Evolutionary conservation across 53 echinoderm and acorn worm genomes (phyloP).

Genomic region (Zoroaster sp.): DNA sequence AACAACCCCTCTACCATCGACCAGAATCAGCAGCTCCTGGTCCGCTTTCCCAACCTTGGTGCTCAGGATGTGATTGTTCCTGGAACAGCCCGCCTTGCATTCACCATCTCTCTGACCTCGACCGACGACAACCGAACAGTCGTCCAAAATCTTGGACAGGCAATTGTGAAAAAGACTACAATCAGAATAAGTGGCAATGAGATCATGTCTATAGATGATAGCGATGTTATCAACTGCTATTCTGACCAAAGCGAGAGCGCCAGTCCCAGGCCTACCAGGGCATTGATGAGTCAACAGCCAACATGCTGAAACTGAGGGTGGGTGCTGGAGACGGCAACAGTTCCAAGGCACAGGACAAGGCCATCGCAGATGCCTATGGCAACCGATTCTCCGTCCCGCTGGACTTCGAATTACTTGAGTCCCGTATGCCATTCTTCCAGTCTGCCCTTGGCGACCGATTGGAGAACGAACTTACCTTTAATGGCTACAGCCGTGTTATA

Average conservation of each 20-base stretch:
- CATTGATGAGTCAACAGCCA: not conserved
- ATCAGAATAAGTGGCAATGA: not conserved
- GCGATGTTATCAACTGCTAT: not conserved
- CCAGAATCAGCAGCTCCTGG: not conserved
- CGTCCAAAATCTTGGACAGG: conserved; percentile 37
- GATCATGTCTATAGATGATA: conserved; percentile 4
- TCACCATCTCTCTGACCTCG: not conserved
- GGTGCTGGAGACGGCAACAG: conserved; percentile 20
- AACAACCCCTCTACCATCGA: not conserved
- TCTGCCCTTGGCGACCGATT: conserved; percentile 20
- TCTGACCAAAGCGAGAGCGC: not conserved
- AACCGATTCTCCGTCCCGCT: conserved; percentile 31
- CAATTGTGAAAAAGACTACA: conserved; percentile 32
- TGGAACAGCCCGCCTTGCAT: not conserved
- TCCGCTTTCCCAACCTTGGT: conserved; percentile 30
- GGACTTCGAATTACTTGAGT: conserved; percentile 23
- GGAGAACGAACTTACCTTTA: conserved; percentile 30
- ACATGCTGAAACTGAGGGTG: conserved; percentile 5
- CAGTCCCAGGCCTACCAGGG: not conserved
- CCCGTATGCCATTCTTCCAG: conserved; percentile 44
- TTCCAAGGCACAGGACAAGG: not conserved
- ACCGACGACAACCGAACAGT: not conserved
- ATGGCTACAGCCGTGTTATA: too few relatives aligned
- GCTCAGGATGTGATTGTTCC: conserved; percentile 1
- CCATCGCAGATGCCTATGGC: conserved; percentile 14